Evolutionary conservation across 2,113 vertebrate species (phyloP).

Genomic region (Vimba vimba): DNA sequence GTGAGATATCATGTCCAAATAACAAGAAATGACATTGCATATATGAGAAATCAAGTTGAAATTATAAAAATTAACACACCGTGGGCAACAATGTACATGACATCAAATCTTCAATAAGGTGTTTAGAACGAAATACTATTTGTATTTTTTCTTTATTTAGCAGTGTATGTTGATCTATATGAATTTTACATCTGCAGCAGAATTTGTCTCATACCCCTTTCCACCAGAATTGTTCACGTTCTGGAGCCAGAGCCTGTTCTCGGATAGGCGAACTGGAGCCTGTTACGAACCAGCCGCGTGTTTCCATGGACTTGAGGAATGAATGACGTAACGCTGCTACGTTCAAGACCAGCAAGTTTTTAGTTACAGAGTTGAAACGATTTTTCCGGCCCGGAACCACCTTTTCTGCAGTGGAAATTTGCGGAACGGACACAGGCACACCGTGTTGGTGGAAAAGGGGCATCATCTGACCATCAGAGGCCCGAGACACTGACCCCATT

Average conservation of each 20-base stretch:
- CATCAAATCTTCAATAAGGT: background rate
- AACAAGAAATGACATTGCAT: background rate
- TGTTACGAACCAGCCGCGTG: no score
- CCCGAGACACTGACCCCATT: background rate
- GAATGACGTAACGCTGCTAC: no score
- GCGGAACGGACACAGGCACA: no score
- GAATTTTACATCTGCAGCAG: background rate
- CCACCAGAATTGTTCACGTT: no score
- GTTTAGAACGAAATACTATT: background rate
- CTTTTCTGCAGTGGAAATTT: no score
- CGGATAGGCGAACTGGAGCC: no score
- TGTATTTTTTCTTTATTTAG: background rate
- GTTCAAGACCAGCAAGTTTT: no score
- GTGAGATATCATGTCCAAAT: conserved; percentile 6
- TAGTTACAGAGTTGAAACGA: no score
- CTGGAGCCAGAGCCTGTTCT: no score
- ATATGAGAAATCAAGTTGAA: background rate
- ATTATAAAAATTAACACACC: background rate
- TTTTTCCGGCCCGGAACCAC: no score
- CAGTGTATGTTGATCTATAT: background rate
- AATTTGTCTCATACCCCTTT: background rate
- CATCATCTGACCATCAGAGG: background rate
- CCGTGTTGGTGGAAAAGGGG: no score
- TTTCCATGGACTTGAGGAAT: no score
- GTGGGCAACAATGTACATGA: background rate